phyloP scores from a whole-genome alignment of 1,140 invertebrate genomes.

The Temnothorax curvispinosus region DNA sequence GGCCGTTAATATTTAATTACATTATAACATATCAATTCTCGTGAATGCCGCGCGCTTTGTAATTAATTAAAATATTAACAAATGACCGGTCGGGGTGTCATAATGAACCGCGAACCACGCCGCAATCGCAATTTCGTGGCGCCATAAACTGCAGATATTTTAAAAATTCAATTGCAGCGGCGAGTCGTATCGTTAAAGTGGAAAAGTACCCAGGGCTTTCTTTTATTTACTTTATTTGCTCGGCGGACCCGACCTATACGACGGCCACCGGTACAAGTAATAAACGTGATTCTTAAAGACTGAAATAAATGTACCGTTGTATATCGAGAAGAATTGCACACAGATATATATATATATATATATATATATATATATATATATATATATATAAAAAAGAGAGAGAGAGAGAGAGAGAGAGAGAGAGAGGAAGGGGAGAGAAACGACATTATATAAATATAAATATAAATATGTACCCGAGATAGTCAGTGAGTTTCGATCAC shows the following conservation, averaged over 20 bases:
- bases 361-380: no score
- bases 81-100: constrained; percentile 23
- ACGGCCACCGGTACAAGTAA: constrained; percentile 49
- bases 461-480: not conserved
- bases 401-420: no score
- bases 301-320: constrained; percentile 42
- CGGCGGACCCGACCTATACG: no score
- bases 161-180: constrained; percentile 56
- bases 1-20: constrained; percentile 56
- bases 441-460: not conserved
- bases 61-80: constrained; percentile 58
- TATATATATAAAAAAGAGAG: no score
- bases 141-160: constrained; percentile 58
- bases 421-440: not conserved
- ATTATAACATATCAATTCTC: constrained; percentile 52
- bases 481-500: constrained; percentile 44
- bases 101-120: constrained; percentile 35
- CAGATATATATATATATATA: not conserved
- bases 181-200: constrained; percentile 60
- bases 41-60: constrained; percentile 18
- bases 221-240: constrained; percentile 61
- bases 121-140: constrained; percentile 41
- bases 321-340: not conserved
- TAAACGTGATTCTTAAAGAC: constrained; percentile 60
- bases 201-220: constrained; percentile 45